These are phyloP conservation scores for Diarsia dahlii DNA, from an alignment of 2,888 invertebrate species.

Conservation along the genomic window DNA sequence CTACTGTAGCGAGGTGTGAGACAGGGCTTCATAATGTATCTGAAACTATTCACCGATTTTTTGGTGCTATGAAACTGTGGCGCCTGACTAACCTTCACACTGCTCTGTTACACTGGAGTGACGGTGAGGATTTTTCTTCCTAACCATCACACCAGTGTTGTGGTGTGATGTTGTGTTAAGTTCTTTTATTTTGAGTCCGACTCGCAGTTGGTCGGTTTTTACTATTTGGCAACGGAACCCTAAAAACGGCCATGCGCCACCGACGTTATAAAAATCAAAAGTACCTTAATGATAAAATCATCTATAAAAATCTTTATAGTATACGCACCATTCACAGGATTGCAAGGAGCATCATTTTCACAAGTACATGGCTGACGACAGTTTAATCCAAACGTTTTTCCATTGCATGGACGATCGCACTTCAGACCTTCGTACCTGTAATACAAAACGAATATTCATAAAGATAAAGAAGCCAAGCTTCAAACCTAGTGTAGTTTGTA, in stretches of 20 bases:
- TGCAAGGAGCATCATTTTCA: conserved; percentile 95
- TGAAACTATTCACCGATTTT: too few species aligned
- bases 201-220: neutral
- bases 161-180: too few species aligned
- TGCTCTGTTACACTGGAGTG: too few species aligned
- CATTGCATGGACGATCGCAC: conserved; percentile 97
- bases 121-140: too few species aligned
- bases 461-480: neutral
- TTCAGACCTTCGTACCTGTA: conserved; percentile 94
- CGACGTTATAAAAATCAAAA: neutral
- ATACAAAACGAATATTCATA: conserved; percentile 30
- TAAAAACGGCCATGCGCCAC: neutral
- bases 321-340: conserved; percentile 94
- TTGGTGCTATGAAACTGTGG: too few species aligned
- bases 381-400: conserved; percentile 95
- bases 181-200: too few species aligned
- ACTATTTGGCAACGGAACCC: neutral
- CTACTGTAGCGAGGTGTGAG: too few species aligned
- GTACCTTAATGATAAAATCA: neutral
- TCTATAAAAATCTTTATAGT: neutral
- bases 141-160: too few species aligned
- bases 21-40: too few species aligned
- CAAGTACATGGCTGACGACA: conserved; percentile 94
- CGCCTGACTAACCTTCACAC: too few species aligned
- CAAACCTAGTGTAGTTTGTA: neutral